Base-by-base conservation (phyloP, 2,797 vertebrate species). In the Salarias fasciatus region DNA sequence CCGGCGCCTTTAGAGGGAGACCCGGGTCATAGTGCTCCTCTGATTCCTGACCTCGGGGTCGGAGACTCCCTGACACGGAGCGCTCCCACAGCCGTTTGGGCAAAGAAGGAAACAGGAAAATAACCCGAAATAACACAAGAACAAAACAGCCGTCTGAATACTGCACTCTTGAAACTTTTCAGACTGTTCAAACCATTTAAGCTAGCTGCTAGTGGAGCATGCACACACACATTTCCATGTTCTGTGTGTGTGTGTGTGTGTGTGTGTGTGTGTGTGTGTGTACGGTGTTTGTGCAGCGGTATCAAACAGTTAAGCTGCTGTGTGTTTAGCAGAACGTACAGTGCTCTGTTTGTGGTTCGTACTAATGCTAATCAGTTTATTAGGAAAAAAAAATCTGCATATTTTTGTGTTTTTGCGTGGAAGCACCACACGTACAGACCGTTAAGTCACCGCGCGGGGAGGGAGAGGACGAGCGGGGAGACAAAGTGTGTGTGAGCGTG, bases 301-400 rank as follows among this genome's bases (percentile, higher is more conserved):
- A 40, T 62, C 38, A 65, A 61, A 65, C 51, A 46, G 48, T 61
- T 46, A 33, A 80, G 77, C 60, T 55, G 28, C 13, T 60, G 55
- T 60, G 51, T 50, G 42, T 52, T 55, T 57, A 29, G 49, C 55
- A 70, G 57, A 82, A 78, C 55, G 69, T 63, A 71, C 69, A 73
- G 55, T 36, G 40, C 40, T 50, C 33, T 50, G 69, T 65, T 70
- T 75, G 85, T 71, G 78, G 68, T 84, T 80, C 66, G 71, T 69
- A 66, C 69, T 75, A 67, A 75, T 46, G 57, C 60, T 87, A 82
- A 88, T 87, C 80, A 80, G 69, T 79, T 85, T 79, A 84, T 77
- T 63, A 28, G 60, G 60, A 24, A 54, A 77, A 24, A 54, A 77
- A 80, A 80, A 78, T 81, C 72, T 84, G 72, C 77, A 77, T 71